Percentiles rank a stretch among this genome's conserved stretches.
phyloP scores from a whole-genome alignment of 1,140 invertebrate species.

The Heterodera carotae region DNA sequence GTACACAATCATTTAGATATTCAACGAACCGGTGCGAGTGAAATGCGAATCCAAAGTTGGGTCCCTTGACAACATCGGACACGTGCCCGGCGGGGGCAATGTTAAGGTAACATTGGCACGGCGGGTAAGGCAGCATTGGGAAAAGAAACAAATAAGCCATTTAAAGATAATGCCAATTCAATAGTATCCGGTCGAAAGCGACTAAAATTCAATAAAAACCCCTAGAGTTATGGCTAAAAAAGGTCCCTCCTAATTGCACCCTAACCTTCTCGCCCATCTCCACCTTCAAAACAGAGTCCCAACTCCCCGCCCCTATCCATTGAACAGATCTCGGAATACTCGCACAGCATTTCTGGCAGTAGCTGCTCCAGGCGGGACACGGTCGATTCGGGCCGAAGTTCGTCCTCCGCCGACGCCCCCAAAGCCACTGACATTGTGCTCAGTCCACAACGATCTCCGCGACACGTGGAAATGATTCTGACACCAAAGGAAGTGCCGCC shows the following conservation, averaged over 20 bases:
- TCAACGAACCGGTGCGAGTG: slow-evolving; percentile 33
- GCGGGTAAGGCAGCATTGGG: not conserved
- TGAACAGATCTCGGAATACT: slow-evolving; percentile 23
- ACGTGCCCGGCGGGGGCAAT: slow-evolving; percentile 82
- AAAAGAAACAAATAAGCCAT: no score
- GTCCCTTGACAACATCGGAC: slow-evolving; percentile 86
- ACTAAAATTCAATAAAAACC: no score
- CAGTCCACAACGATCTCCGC: not conserved
- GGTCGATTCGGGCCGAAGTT: slow-evolving; percentile 8
- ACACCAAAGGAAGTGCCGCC: slow-evolving; percentile 2
- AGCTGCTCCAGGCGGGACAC: slow-evolving; percentile 10
- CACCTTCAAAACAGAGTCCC: not conserved
- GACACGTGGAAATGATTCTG: not conserved
- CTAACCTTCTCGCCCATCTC: not conserved
- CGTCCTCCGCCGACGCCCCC: slow-evolving; percentile 5
- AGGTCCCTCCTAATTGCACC: not conserved
- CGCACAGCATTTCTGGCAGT: slow-evolving; percentile 8
- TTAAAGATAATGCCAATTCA: no score
- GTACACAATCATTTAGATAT: slow-evolving; percentile 31
- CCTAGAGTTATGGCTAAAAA: no score
- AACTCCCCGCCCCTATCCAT: not conserved
- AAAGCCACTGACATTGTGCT: not conserved
- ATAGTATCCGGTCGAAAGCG: no score
- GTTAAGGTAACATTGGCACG: slow-evolving; percentile 78
- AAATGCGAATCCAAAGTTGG: slow-evolving; percentile 86